Conservation (phyloP, 1,140 invertebrate genomes). For the Drosophila tristis region DNA sequence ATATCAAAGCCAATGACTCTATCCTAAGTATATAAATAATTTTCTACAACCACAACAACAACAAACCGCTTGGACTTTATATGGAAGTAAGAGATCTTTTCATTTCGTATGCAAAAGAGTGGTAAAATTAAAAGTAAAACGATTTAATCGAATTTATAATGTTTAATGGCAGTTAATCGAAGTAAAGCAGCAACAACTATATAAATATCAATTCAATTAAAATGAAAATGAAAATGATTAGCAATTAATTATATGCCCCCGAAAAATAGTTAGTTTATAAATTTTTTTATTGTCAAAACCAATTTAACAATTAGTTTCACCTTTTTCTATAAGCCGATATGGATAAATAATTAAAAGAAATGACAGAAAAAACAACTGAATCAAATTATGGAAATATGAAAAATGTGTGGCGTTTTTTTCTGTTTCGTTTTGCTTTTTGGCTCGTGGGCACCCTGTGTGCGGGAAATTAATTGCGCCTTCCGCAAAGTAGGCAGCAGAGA, state of each 20-base stretch:
- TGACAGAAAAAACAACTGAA: conserved; percentile 18
- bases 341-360: conserved; percentile 68
- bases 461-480: neutral
- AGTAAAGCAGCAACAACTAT: conserved; percentile 31
- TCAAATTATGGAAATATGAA: conserved; percentile 72
- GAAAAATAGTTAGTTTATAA: conserved; percentile 73
- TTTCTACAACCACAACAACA: conserved; percentile 47
- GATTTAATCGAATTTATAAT: conserved; percentile 84
- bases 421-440: neutral
- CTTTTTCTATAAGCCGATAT: conserved; percentile 76
- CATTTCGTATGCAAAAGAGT: conserved; percentile 40
- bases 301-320: conserved; percentile 70
- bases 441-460: too few relatives aligned
- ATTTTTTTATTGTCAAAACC: conserved; percentile 73
- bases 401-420: conserved; percentile 12
- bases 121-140: conserved; percentile 49
- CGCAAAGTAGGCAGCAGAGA: conserved; percentile 9
- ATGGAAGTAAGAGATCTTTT: conserved; percentile 33
- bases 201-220: conserved; percentile 79
- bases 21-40: conserved; percentile 50
- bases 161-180: conserved; percentile 78
- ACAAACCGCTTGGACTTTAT: conserved; percentile 23
- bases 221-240: conserved; percentile 50
- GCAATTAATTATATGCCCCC: conserved; percentile 61
- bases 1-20: conserved; percentile 68